A percentile compares a stretch with the other conserved stretches of the same genome.
phyloP scores from a whole-genome alignment of 2,113 vertebrate genomes.

The Zeus faber region DNA sequence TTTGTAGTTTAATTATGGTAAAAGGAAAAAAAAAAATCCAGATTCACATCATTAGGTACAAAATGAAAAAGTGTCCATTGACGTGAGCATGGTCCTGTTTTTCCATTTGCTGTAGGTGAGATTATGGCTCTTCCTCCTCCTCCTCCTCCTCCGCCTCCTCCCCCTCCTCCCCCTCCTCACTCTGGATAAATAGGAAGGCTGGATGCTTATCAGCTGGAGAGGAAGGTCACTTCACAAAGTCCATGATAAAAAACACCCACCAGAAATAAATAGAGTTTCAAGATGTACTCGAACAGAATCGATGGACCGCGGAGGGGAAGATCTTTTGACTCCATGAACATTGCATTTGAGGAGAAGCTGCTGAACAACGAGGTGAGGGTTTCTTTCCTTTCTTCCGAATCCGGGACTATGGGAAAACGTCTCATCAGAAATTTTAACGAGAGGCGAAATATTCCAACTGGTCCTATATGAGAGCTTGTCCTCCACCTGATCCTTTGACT shows the following conservation, averaged over 20 bases:
- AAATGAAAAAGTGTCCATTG: constrained; percentile 29
- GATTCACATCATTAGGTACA: neutral
- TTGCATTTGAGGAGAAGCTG: constrained; percentile 77
- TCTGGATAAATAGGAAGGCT: constrained; percentile 68
- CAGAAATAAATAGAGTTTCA: constrained; percentile 35
- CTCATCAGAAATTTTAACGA: too few species aligned
- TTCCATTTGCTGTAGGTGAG: constrained; percentile 71
- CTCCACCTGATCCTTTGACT: too few species aligned
- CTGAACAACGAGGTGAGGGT: constrained; percentile 80
- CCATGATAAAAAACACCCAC: neutral
- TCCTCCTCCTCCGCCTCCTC: constrained; percentile 13
- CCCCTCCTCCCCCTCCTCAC: constrained; percentile 37
- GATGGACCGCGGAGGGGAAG: constrained; percentile 77
- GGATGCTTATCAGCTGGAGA: constrained; percentile 26
- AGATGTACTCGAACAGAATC: constrained; percentile 76
- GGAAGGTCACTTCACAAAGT: neutral
- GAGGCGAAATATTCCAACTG: too few species aligned
- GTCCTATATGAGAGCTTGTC: too few species aligned
- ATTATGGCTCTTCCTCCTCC: constrained; percentile 40
- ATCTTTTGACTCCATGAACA: constrained; percentile 81
- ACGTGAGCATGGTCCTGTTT: constrained; percentile 62
- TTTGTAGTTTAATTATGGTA: too few species aligned
- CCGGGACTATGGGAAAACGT: too few species aligned
- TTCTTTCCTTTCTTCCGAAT: too few species aligned
- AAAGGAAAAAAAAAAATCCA: too few species aligned